Percentiles rank a stretch among this genome's conserved stretches.
These are phyloP conservation scores for Copsychus sechellarum DNA, from an alignment of 2,113 vertebrate species.

Conservation along the genomic window DNA sequence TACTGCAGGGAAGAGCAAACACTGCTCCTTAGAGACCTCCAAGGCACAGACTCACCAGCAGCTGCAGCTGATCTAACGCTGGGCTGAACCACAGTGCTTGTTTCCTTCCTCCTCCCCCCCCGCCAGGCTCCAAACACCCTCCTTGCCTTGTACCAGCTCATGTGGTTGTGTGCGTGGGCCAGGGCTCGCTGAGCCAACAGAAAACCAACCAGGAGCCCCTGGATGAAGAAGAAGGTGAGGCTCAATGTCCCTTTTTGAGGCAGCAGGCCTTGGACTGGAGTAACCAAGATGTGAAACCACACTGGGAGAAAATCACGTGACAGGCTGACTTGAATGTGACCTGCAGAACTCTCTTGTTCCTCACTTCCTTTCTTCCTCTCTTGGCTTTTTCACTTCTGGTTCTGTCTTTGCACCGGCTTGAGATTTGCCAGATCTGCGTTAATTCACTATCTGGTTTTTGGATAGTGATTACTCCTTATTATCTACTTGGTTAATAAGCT, in stretches of 20 bases:
- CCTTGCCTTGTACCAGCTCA: neutral
- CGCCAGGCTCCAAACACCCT: neutral
- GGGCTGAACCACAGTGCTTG: neutral
- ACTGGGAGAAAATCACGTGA: neutral
- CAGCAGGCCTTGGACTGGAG: neutral
- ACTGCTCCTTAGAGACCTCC: neutral
- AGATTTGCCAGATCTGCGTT: neutral
- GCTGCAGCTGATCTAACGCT: neutral
- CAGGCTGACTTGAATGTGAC: neutral
- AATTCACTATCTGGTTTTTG: neutral
- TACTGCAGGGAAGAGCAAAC: slow-evolving; percentile 76
- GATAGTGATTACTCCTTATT: neutral
- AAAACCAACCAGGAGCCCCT: neutral
- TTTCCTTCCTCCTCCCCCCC: neutral
- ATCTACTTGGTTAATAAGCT: neutral
- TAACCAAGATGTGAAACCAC: neutral
- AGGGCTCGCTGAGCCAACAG: neutral
- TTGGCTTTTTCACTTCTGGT: neutral
- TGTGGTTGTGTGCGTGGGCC: neutral
- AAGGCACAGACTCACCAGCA: rapidly evolving
- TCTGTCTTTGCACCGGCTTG: neutral
- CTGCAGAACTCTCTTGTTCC: neutral
- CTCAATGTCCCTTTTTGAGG: neutral
- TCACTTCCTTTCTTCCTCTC: neutral
- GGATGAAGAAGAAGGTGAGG: neutral